These are phyloP conservation scores for Leptinotarsa tumamoca DNA, from an alignment of 2,888 invertebrate species.

Conservation along the genomic window DNA sequence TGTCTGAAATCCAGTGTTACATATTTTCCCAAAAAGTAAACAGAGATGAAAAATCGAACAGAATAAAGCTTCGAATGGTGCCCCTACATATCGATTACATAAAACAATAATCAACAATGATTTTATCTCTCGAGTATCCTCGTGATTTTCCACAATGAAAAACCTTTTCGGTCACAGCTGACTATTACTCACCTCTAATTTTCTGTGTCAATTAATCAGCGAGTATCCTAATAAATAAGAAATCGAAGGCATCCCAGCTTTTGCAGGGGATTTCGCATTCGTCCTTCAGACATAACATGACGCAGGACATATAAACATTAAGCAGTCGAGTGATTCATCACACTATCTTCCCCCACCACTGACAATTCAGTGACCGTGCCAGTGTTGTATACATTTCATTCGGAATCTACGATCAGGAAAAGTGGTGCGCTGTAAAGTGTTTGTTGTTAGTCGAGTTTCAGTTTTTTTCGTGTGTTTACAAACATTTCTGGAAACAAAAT, in stretches of 20 bases:
- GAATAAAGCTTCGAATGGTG: neutral
- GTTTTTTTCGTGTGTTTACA: conserved; percentile 37
- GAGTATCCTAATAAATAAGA: conserved; percentile 39
- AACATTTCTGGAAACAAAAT: conserved; percentile 59
- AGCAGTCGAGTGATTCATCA: conserved; percentile 59
- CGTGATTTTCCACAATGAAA: conserved; percentile 4
- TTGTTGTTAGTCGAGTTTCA: conserved; percentile 11
- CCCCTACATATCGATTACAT: neutral
- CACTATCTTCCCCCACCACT: conserved; percentile 50
- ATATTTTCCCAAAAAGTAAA: no score
- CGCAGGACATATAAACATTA: conserved; percentile 58
- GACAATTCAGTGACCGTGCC: conserved; percentile 50
- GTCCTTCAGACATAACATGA: conserved; percentile 57
- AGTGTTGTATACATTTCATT: conserved; percentile 35
- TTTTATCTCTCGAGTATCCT: neutral
- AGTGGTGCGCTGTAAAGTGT: conserved; percentile 31
- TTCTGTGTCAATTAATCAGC: conserved; percentile 33
- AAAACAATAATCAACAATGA: neutral
- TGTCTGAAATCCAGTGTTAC: no score
- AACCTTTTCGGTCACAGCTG: neutral
- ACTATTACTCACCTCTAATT: conserved; percentile 10
- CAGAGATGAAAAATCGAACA: neutral
- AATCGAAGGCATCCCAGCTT: conserved; percentile 43
- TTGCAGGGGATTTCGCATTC: conserved; percentile 53
- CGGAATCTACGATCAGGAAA: conserved; percentile 36